A percentile compares a stretch with the other conserved stretches of the same genome.
Conservation (phyloP, 2,888 invertebrate species). For the Monopis laevigella region DNA sequence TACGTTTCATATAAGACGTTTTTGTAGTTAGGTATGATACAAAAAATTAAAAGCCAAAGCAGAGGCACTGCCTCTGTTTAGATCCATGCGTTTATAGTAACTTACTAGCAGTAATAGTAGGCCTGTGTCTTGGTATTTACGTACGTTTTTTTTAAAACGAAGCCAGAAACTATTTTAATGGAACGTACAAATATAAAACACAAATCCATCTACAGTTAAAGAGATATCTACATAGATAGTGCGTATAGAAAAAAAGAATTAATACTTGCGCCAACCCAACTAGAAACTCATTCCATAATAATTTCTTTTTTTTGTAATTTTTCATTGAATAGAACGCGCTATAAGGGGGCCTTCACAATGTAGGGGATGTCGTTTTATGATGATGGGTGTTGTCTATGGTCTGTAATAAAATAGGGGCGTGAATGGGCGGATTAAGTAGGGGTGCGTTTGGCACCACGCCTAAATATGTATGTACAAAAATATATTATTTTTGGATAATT, state of each 20-base stretch:
- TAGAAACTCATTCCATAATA: not conserved
- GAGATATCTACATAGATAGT: not conserved
- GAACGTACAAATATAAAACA: too few relatives aligned
- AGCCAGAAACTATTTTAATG: too few relatives aligned
- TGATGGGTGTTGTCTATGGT: not conserved
- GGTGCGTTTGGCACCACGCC: slow-evolving; percentile 5
- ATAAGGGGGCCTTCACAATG: not conserved
- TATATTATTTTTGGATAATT: not conserved
- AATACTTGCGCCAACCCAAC: not conserved
- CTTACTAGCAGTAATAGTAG: too few relatives aligned
- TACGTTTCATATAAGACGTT: too few relatives aligned
- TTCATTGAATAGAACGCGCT: not conserved
- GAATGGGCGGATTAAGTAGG: slow-evolving; percentile 1
- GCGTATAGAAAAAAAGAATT: not conserved
- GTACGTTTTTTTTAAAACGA: too few relatives aligned
- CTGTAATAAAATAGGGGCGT: not conserved
- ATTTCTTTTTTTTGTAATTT: not conserved
- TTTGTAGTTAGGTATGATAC: too few relatives aligned
- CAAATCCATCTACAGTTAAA: too few relatives aligned
- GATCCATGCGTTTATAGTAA: too few relatives aligned
- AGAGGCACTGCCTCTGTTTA: too few relatives aligned
- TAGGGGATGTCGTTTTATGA: not conserved
- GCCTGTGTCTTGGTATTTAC: too few relatives aligned
- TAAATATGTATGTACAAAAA: not conserved
- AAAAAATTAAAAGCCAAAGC: too few relatives aligned